These are phyloP conservation scores for Rhinogobius similis DNA, from an alignment of 2,113 vertebrate genomes.

Conservation along the genomic window DNA sequence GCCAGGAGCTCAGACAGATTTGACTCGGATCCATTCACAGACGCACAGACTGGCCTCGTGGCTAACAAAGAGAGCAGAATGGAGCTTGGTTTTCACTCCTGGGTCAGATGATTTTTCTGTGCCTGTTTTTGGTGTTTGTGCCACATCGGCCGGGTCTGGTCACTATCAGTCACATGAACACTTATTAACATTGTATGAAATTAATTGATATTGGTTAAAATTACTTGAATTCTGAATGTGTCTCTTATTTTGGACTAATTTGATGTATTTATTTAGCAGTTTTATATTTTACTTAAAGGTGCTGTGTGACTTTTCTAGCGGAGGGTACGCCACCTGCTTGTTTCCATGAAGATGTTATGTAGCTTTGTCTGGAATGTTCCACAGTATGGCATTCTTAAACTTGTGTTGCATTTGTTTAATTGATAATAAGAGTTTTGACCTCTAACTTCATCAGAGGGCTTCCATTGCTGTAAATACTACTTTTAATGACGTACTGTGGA, in stretches of 20 bases:
- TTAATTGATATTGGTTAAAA: not conserved
- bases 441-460: no score
- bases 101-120: slow-evolving; percentile 65
- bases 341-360: no score
- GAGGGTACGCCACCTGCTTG: no score
- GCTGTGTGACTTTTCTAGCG: no score
- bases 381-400: no score
- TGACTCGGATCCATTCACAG: no score
- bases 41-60: slow-evolving; percentile 21
- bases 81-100: slow-evolving; percentile 41
- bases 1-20: slow-evolving; percentile 40
- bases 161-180: slow-evolving; percentile 34
- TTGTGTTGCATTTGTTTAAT: no score
- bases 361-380: no score
- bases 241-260: not conserved
- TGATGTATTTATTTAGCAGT: not conserved
- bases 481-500: no score
- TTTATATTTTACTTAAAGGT: no score
- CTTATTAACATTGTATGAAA: not conserved
- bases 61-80: slow-evolving; percentile 50
- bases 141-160: slow-evolving; percentile 42
- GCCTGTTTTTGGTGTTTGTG: slow-evolving; percentile 64
- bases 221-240: not conserved
- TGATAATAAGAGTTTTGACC: no score
- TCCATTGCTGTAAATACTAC: no score